Conservation (phyloP, 1,140 invertebrate genomes). For the Lysiphlebus fabarum region DNA sequence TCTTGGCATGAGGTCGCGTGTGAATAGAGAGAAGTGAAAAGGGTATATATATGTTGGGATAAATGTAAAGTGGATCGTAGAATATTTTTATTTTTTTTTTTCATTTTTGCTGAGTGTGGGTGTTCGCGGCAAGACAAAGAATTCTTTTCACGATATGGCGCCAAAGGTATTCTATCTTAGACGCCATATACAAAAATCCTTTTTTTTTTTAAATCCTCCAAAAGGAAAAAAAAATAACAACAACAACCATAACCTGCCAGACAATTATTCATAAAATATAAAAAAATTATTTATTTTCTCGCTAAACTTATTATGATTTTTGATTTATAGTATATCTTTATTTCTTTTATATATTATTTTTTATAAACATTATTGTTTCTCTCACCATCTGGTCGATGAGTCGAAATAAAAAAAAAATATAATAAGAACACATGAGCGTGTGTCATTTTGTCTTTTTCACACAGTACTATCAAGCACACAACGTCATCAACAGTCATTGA, state of each 20-base stretch:
- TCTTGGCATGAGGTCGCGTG: too few species aligned
- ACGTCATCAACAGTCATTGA: constrained; percentile 48
- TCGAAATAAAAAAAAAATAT: neutral
- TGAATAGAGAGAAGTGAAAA: constrained; percentile 8
- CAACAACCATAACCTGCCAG: too few species aligned
- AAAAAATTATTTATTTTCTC: too few species aligned
- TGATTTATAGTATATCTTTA: too few species aligned
- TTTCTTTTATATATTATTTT: too few species aligned
- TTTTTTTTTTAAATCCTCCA: too few species aligned
- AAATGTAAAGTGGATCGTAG: constrained; percentile 24
- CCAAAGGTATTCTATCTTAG: constrained; percentile 29
- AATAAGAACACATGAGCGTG: too few species aligned
- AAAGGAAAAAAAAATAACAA: neutral
- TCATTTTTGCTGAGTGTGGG: constrained; percentile 26
- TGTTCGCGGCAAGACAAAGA: constrained; percentile 36
- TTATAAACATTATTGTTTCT: too few species aligned
- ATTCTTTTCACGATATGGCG: constrained; percentile 25
- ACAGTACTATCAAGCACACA: constrained; percentile 34
- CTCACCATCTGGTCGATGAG: neutral
- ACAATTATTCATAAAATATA: too few species aligned
- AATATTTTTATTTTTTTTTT: constrained; percentile 26
- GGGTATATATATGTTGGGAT: too few species aligned
- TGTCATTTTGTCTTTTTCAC: constrained; percentile 26
- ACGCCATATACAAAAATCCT: too few species aligned
- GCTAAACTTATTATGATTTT: too few species aligned